Conservation (phyloP, 2,888 invertebrate genomes). For the Drosophila atripex region DNA sequence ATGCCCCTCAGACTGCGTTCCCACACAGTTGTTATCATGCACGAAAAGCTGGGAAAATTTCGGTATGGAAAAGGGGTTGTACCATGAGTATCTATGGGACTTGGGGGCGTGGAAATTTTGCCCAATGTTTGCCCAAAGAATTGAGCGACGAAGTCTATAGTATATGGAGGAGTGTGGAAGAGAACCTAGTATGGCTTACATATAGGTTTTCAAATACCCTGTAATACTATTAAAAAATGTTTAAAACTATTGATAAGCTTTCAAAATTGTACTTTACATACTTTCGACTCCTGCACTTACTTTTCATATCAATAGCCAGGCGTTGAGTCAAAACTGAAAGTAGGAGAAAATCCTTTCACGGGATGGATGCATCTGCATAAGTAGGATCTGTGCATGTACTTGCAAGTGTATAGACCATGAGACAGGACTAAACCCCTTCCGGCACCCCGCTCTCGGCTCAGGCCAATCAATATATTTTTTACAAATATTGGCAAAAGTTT, state of each 20-base stretch:
- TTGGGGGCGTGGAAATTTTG: constrained; percentile 47
- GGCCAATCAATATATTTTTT: constrained; percentile 80
- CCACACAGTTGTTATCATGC: constrained; percentile 74
- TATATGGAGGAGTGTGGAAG: constrained; percentile 39
- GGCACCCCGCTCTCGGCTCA: constrained; percentile 44
- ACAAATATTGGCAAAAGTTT: constrained; percentile 79
- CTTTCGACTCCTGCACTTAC: background rate
- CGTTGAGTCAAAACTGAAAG: background rate
- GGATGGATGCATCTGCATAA: constrained; percentile 76
- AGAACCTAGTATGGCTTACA: background rate
- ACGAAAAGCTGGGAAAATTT: constrained; percentile 71
- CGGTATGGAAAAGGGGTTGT: constrained; percentile 20
- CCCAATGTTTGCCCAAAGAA: constrained; percentile 72
- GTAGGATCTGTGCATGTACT: constrained; percentile 47
- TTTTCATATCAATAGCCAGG: background rate
- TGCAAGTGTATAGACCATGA: constrained; percentile 32
- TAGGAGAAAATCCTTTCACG: constrained; percentile 61
- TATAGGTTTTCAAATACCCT: background rate
- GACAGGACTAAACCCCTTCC: constrained; percentile 6
- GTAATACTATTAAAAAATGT: background rate
- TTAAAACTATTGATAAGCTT: background rate
- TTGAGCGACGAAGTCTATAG: constrained; percentile 63
- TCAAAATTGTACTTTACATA: background rate
- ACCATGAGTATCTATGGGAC: constrained; percentile 4
- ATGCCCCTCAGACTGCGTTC: constrained; percentile 75